Base-by-base conservation (phyloP, 2,797 vertebrate species). In the Sebastes matsubarae region DNA sequence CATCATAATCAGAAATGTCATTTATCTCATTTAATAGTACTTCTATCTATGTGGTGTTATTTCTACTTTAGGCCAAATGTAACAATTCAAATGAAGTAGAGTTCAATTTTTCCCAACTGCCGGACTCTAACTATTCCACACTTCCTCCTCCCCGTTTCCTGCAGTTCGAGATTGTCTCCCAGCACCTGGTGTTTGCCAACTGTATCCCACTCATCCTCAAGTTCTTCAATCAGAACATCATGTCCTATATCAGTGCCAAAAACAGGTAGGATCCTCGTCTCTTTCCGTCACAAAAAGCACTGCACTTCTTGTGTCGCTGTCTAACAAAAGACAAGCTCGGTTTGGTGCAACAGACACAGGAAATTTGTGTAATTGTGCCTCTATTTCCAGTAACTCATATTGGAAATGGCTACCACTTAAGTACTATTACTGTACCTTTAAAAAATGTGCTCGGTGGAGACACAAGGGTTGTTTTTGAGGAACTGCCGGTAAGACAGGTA, bases 171-270 rank as follows among this genome's bases (percentile, higher is more conserved):
- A 99, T 98, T 0, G 96, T 99, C 81, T 97, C 98, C 36, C 98
- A 99, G 25, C 98, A 99, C 72, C 93, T 99, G 92, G 98, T 99
- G 87, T 99, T 99, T 90, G 98, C 98, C 93, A 99, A 99, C 96
- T 99, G 98, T 92, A 99, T 99, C 93, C 98, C 98, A 0, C 95
- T 99, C 93, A 99, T 99, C 90, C 96, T 99, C 89, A 99, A 99
- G 94, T 99, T 99, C 96, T 99, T 99, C 96, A 99, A 99, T 95
- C 98, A 99, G 94, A 99, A 99, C 93, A 98, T 99, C 94, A 96
- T 99, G 96, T 99, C 98, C 71, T 99, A 99, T 76, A 99, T 99
- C 94, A 97, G 97, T 83, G 97, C 98, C 94, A 99, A 98, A 91
- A 99, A 99, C 96, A 98, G 98, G 98, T 99, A 95, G 32, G 72